Conservation (phyloP, 2,888 invertebrate genomes). For the Mythimna lalbum region DNA sequence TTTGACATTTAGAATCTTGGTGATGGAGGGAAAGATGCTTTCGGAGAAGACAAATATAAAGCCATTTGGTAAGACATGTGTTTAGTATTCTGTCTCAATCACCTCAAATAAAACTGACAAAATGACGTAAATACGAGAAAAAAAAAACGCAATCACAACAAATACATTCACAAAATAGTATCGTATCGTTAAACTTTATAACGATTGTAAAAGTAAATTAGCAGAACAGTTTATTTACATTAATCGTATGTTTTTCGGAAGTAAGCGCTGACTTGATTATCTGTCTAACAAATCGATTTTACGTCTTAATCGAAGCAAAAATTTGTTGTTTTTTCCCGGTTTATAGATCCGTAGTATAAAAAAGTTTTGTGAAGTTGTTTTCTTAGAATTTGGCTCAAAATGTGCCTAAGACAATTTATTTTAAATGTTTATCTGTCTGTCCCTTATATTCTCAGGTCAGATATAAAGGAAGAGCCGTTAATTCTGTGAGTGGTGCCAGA, state of each 20-base stretch:
- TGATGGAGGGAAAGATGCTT: background rate
- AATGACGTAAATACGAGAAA: conserved; percentile 34
- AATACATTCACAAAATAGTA: conserved; percentile 53
- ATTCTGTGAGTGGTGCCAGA: conserved; percentile 37
- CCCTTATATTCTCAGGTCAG: conserved; percentile 16
- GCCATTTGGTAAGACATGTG: conserved; percentile 2
- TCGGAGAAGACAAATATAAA: conserved; percentile 17
- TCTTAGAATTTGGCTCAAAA: conserved; percentile 10
- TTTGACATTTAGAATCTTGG: conserved; percentile 29
- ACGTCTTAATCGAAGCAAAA: conserved; percentile 75
- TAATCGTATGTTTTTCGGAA: conserved; percentile 72
- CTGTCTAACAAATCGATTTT: conserved; percentile 72
- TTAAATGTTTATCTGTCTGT: conserved; percentile 15
- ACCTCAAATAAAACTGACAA: conserved; percentile 25
- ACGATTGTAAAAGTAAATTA: conserved; percentile 70
- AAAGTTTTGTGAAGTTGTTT: conserved; percentile 15
- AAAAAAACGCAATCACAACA: conserved; percentile 51
- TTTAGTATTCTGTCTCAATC: conserved; percentile 9
- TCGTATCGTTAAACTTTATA: conserved; percentile 63
- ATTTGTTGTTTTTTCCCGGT: conserved; percentile 63
- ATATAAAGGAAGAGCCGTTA: conserved; percentile 31
- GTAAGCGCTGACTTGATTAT: conserved; percentile 74
- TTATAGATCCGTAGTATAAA: conserved; percentile 54
- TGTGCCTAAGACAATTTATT: conserved; percentile 13
- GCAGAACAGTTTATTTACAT: conserved; percentile 72